A percentile compares a stretch with the other conserved stretches of the same genome.
These are phyloP conservation scores for Ptilodon capucinus DNA, from an alignment of 2,888 invertebrate genomes.

Conservation along the genomic window DNA sequence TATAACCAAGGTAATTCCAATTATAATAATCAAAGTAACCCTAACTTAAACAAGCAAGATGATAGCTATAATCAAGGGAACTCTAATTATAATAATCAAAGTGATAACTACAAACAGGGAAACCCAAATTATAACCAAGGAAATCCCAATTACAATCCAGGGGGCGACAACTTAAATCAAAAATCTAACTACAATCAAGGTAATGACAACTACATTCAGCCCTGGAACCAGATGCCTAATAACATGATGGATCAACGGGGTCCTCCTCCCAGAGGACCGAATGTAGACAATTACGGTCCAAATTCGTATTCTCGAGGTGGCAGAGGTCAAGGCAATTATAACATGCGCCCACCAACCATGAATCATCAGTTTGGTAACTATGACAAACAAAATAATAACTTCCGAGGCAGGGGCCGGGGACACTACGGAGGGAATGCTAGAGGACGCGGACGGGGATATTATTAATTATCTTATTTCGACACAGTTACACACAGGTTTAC, in stretches of 20 bases:
- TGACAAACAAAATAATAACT: conserved; percentile 36
- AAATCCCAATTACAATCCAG: neutral
- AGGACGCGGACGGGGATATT: conserved; percentile 54
- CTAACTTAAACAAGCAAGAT: conserved; percentile 8
- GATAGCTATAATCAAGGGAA: conserved; percentile 10
- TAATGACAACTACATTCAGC: too few species aligned
- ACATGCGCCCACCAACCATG: conserved; percentile 24
- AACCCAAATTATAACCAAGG: neutral
- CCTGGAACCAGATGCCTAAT: conserved; percentile 4
- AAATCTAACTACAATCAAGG: conserved; percentile 8
- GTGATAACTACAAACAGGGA: neutral
- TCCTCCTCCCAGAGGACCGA: conserved; percentile 7
- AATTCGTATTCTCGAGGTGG: conserved; percentile 35
- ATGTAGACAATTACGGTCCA: conserved; percentile 15
- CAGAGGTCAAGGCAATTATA: conserved; percentile 41
- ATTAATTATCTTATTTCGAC: conserved; percentile 3
- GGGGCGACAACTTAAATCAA: too few species aligned
- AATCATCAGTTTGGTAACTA: conserved; percentile 41
- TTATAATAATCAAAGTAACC: conserved; percentile 1
- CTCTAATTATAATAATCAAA: neutral
- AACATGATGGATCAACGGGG: conserved; percentile 15
- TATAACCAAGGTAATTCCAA: conserved; percentile 15
- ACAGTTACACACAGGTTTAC: neutral
- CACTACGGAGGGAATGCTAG: conserved; percentile 37
- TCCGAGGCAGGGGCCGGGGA: conserved; percentile 49